Base-by-base conservation (phyloP, 2,113 vertebrate species). In the Menidia beryllina region DNA sequence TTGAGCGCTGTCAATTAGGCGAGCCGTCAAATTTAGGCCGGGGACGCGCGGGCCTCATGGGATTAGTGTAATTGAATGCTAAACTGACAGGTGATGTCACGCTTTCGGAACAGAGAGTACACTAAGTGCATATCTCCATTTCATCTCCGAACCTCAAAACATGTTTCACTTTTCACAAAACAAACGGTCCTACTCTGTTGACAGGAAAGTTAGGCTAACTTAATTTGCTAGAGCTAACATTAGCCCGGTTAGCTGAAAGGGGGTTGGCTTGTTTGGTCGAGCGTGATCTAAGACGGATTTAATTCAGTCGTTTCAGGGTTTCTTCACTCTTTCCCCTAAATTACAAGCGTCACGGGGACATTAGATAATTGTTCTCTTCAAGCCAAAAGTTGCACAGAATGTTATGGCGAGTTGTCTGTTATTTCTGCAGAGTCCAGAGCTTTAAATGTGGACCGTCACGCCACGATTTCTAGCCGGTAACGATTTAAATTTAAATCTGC, bases 11-110 rank as follows among this genome's bases (percentile, higher is more conserved):
- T 73, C 77, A 64, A 24, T 15, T 8, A 1, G 52, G 72, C 59
- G 1, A 25, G 48, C 51, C 13, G 34, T 39, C 60, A 72, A 93
- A 78, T 89, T 19, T 41, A 64, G 75, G 25, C 77, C 92, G 90
- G 23, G 92, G 92, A 82, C 75, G 66, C 50, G 6, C 24, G 82
- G 91, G 92, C 92, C 92, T 84, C 67, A 21, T 57, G 77, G 87
- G 80, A 85, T 92, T 89, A 91, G 83, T 68, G 67, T 23, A n/a
- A 60, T 73, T 72, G 71, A 58, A 72, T 19, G 73, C 36, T 45
- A 73, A 50, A 49, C 49, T 82, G 75, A 72, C 83, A 83, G 72
- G 50, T 50, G 57, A 21, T 56, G 49, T 69, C 56, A 27, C 13
- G 23, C 58, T 69, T 62, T 64, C 36, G 58, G 27, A 25, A 8